phyloP scores from a whole-genome alignment of 2,797 vertebrate genomes.

The Coendou prehensilis region DNA sequence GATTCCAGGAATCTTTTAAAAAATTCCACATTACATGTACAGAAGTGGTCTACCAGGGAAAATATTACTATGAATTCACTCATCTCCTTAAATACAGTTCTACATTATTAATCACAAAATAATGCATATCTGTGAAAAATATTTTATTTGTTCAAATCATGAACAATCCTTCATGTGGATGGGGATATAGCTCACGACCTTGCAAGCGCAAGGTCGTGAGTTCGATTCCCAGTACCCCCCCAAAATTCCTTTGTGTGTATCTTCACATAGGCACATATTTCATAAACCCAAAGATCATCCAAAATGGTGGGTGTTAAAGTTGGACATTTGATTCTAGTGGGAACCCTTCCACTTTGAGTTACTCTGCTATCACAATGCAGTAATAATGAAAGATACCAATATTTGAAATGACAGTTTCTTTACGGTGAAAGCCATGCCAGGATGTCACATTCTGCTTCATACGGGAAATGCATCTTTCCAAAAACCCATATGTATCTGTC shows the following conservation, averaged over 20 bases:
- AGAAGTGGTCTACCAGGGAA: neutral
- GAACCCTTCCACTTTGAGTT: neutral
- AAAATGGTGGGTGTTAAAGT: neutral
- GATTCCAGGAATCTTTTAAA: neutral
- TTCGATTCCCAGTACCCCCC: too few species aligned
- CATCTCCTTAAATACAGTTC: neutral
- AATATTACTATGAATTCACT: neutral
- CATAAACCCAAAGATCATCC: neutral
- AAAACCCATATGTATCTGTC: neutral
- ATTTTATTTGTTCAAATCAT: slow-evolving; percentile 15
- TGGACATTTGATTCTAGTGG: neutral
- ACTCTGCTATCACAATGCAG: neutral
- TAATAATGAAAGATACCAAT: neutral
- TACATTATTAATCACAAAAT: slow-evolving; percentile 1
- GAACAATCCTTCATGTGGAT: neutral
- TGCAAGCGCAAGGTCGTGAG: too few species aligned
- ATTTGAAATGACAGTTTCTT: neutral
- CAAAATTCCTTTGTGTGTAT: neutral
- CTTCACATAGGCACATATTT: neutral
- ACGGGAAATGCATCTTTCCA: neutral
- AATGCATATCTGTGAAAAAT: neutral
- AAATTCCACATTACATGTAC: neutral
- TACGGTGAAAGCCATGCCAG: neutral
- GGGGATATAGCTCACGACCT: too few species aligned
- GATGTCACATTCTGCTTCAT: slow-evolving; percentile 9